Conservation (phyloP, 2,888 invertebrate genomes). For the Drepanosiphum platanoidis region DNA sequence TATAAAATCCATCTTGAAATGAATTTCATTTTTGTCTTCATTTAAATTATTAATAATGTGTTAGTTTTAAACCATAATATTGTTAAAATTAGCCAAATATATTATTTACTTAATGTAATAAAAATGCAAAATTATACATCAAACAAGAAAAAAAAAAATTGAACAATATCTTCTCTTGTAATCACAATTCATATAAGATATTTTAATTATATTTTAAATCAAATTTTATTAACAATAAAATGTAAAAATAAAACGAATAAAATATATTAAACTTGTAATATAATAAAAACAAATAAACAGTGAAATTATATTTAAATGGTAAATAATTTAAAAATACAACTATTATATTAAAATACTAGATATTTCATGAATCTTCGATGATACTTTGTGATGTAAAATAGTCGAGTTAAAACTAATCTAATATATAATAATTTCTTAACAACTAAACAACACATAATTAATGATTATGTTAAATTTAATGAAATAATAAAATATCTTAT, state of each 20-base stretch:
- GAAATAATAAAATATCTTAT: neutral
- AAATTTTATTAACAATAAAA: neutral
- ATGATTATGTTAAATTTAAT: neutral
- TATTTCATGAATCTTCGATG: neutral
- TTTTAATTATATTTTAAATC: neutral
- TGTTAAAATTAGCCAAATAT: too few species aligned
- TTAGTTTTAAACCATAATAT: neutral
- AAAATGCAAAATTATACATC: neutral
- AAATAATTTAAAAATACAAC: neutral
- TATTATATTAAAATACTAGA: neutral
- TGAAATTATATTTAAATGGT: neutral
- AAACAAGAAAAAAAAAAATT: too few species aligned
- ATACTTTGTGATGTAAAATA: neutral
- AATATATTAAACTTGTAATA: neutral
- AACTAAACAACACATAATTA: neutral
- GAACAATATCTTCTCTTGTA: too few species aligned
- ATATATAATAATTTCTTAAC: too few species aligned
- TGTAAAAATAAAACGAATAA: neutral
- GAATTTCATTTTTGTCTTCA: constrained; percentile 16
- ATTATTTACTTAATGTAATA: too few species aligned
- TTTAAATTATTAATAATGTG: neutral
- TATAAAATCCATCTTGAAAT: neutral
- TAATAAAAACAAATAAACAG: neutral
- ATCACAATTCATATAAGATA: too few species aligned
- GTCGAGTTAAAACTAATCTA: too few species aligned